A percentile compares a stretch with the other conserved stretches of the same genome.
These are phyloP conservation scores for Chelonoidis abingdonii DNA, from an alignment of 2,113 vertebrate genomes.

Conservation along the genomic window DNA sequence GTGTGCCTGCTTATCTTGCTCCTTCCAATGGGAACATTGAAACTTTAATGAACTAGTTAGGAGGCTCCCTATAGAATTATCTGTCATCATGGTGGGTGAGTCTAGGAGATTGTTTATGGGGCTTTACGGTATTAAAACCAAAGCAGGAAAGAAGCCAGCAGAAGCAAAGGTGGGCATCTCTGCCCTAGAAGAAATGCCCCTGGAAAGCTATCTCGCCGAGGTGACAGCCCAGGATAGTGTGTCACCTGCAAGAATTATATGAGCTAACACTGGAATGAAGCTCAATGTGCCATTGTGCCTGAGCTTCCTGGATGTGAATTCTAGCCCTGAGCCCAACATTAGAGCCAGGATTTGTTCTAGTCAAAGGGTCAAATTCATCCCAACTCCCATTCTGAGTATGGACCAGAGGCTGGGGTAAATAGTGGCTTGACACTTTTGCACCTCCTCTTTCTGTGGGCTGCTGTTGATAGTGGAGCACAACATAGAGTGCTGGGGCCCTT, in stretches of 20 bases:
- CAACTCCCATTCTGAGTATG: not conserved
- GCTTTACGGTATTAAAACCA: not conserved
- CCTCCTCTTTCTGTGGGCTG: not conserved
- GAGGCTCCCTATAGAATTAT: not conserved
- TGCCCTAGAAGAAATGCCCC: not conserved
- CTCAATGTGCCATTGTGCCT: not conserved
- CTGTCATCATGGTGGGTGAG: not conserved
- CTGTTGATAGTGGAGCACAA: not conserved
- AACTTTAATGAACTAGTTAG: not conserved
- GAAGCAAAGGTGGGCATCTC: not conserved
- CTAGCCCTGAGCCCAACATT: not conserved
- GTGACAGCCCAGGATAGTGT: too few species aligned
- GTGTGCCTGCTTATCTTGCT: not conserved
- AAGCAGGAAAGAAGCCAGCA: not conserved
- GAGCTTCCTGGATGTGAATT: not conserved
- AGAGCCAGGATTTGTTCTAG: not conserved
- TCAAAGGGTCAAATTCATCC: not conserved
- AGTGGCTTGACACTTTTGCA: not conserved
- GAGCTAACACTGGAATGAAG: not conserved
- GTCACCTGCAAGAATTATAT: not conserved
- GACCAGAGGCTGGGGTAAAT: not conserved
- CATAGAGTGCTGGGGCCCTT: accelerated
- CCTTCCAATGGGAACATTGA: not conserved
- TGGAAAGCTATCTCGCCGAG: not conserved
- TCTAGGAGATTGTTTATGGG: not conserved